A percentile compares a stretch with the other conserved stretches of the same genome.
These are phyloP conservation scores for Acromyrmex heyeri DNA, from an alignment of 1,140 invertebrate species.

Conservation along the genomic window DNA sequence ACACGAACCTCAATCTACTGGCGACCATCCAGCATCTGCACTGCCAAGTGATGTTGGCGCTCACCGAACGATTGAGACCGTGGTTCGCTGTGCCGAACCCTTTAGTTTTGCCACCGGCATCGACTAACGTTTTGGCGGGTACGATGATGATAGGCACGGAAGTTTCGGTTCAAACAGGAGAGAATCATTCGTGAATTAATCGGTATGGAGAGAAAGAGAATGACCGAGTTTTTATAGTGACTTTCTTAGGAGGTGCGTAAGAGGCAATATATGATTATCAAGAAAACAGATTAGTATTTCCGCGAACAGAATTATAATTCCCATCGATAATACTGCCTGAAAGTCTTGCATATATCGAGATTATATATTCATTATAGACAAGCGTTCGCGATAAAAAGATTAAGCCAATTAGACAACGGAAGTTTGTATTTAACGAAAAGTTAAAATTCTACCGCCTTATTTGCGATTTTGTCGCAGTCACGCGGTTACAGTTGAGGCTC, in stretches of 20 bases:
- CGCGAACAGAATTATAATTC: conserved; percentile 13
- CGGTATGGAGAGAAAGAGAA: neutral
- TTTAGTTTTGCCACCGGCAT: conserved; percentile 75
- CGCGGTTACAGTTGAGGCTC: neutral
- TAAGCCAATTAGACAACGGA: conserved; percentile 8
- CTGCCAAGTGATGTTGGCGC: conserved; percentile 85
- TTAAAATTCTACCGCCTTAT: neutral
- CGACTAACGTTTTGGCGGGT: conserved; percentile 64
- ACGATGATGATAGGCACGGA: conserved; percentile 73
- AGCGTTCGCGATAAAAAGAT: neutral
- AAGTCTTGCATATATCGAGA: neutral
- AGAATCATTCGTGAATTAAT: conserved; percentile 71
- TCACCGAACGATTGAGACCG: conserved; percentile 84
- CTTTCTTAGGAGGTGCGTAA: conserved; percentile 7
- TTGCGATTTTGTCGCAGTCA: neutral
- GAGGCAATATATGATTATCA: conserved; percentile 2
- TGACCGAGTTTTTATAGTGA: neutral
- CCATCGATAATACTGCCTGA: conserved; percentile 16
- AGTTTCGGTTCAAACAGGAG: conserved; percentile 75
- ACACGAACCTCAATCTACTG: conserved; percentile 84
- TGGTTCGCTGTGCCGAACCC: conserved; percentile 76
- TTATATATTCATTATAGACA: neutral
- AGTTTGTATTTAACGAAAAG: conserved; percentile 19
- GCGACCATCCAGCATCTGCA: conserved; percentile 85
- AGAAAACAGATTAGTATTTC: neutral